Conservation (phyloP, 2,797 vertebrate genomes). For the Liasis olivaceus region DNA sequence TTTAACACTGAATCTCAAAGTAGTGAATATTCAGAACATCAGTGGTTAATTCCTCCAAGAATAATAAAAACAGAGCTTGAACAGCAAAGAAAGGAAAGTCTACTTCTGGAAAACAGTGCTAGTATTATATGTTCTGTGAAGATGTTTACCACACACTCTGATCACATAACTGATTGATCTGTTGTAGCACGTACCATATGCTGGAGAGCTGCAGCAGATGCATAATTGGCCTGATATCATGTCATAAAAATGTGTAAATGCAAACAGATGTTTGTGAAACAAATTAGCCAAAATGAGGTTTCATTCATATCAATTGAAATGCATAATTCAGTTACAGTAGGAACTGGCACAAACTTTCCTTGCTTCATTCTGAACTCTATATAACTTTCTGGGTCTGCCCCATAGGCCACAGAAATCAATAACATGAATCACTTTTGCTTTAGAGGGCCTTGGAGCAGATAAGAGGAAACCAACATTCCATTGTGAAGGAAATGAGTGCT, state of each 20-base stretch:
- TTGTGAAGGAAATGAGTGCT: conserved; percentile 45
- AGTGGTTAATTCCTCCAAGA: conserved; percentile 7
- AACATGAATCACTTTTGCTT: conserved; percentile 50
- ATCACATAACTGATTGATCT: conserved; percentile 49
- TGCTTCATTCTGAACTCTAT: conserved; percentile 49
- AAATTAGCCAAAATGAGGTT: conserved; percentile 40
- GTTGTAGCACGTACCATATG: conserved; percentile 51
- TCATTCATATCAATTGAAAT: conserved; percentile 57
- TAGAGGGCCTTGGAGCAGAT: conserved; percentile 51
- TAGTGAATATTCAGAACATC: background rate
- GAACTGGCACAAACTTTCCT: conserved; percentile 31
- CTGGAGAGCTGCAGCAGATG: conserved; percentile 51
- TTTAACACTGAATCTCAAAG: background rate
- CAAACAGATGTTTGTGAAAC: conserved; percentile 51
- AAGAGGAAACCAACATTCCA: conserved; percentile 49
- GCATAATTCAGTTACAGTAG: conserved; percentile 37
- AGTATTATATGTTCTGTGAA: conserved; percentile 41
- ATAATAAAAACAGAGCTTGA: background rate
- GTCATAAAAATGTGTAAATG: conserved; percentile 55
- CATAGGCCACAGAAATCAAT: conserved; percentile 53
- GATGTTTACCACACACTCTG: conserved; percentile 46
- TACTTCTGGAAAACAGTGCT: conserved; percentile 32
- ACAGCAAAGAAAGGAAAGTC: background rate
- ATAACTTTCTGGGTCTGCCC: conserved; percentile 52
- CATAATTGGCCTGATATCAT: conserved; percentile 58